Base-by-base conservation (phyloP, 2,888 invertebrate genomes). In the Lydus trimaculatus region DNA sequence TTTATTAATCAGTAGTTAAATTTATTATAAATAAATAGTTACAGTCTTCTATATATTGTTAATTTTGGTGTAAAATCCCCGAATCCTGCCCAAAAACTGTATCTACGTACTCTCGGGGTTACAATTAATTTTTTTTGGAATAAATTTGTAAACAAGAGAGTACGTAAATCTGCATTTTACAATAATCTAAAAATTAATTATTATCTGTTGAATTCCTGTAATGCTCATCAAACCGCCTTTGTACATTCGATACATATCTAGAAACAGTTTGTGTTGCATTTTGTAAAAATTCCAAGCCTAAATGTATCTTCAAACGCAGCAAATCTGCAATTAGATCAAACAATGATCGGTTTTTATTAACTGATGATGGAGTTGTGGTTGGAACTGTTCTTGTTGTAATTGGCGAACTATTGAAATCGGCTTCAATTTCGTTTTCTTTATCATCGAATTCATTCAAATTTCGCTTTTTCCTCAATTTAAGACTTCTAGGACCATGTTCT, bases 191-290 rank as follows among this genome's bases (percentile, higher is more conserved):
- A 17, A 60, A 58, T 62, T 39, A 62, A 31, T 64, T 58, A 28
- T 8, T 9, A 17, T 17, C 25, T 13, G 67, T 70, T 59, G 67
- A 61, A 25, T 73, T 72, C 17, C 69, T 67, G 69, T 80, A 77
- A 61, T 79, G 78, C 28, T 78, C 73, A 67, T 81, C 79, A 13
- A 84, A 74, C 43, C 80, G 78, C 23, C 72, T 78, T 77, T 92
- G 90, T 72, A 91, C 89, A 74, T 87, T 87, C 64, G 88, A 87
- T 56, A 92, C 84, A 81, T 92, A 92, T 77, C 88, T 89, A 33
- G 90, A 90, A 61, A 93, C 85, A 6, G 90, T 89, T 64, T 90
- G 89, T 11, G 92, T 90, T 2, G 92, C 91, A 67, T 89, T 90
- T 78, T 90, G 90, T 17, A 93, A 81, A 70, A 93, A 86, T 67